Base-by-base conservation (phyloP, 2,113 vertebrate species). In the Platycercus adscitus region DNA sequence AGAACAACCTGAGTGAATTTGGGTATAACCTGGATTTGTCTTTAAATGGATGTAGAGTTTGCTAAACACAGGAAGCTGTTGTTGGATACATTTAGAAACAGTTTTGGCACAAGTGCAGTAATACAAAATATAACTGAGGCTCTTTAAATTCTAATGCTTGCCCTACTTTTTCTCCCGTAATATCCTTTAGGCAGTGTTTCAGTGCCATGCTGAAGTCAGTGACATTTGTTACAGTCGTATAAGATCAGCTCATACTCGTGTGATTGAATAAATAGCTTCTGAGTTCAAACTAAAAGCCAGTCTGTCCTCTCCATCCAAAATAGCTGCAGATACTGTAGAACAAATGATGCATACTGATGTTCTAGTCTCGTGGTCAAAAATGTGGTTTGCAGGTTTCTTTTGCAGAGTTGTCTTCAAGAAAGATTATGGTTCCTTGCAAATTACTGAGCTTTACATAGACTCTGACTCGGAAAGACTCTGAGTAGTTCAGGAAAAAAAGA, bases 131-230 rank as follows among this genome's bases (percentile, higher is more conserved):
- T 10, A 89, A 66, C 19, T 10, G 33, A 91, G 24, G 69, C 69
- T 95, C 47, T 94, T 89, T 76, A 88, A 46, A 82, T 88, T 89
- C 25, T 7, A 12, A 46, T 88, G 56, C 35, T 23, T 95, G 91
- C 70, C 90, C 94, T 97, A 89, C 72, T 94, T 95, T 95, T 81
- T 72, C 29, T 85, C 73, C 46, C n/a, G 8, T 39, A 64, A 47
- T 75, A 60, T 86, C 85, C 95, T 96, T 84, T 81, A 91, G 93
- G 92, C 95, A 95, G 44, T 28, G 58, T 91, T 92, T 94, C 89
- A 50, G 49, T 77, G 55, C 71, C 39, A 7, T 1, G 10, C 61
- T 71, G 33, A 88, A 86, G 71, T 83, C 90, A 88, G 46, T 96
- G 86, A 84, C 92, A 94, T 93, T 96, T 95, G 76, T 93, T 96